These are phyloP conservation scores for Micromys minutus DNA, from an alignment of 2,113 vertebrate genomes.

Conservation along the genomic window DNA sequence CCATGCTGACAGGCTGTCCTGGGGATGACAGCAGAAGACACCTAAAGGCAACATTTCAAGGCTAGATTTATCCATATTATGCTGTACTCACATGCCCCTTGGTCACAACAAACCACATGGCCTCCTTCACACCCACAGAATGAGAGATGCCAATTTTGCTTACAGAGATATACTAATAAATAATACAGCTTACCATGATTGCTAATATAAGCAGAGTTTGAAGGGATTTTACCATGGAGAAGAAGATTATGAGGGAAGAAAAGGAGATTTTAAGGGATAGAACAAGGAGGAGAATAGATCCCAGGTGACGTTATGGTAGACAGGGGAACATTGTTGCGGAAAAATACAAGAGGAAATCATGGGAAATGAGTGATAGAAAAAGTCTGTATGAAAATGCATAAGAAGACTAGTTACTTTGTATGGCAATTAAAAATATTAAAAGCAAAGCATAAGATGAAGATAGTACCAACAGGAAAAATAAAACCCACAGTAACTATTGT, in stretches of 20 bases:
- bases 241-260: background rate
- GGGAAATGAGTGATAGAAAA: too few species aligned
- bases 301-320: background rate
- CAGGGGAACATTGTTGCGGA: background rate
- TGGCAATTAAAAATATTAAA: background rate
- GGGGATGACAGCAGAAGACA: background rate
- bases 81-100: background rate
- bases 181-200: background rate
- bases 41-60: background rate
- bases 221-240: background rate
- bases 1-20: background rate
- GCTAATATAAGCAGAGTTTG: background rate
- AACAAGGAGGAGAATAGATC: background rate
- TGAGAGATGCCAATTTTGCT: background rate
- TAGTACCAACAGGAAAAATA: background rate
- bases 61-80: accelerated
- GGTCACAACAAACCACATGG: background rate
- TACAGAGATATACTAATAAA: background rate
- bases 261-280: background rate
- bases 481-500: background rate
- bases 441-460: background rate
- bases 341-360: too few species aligned
- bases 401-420: background rate
- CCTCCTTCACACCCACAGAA: background rate
- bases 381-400: background rate